These are phyloP conservation scores for Coturnix japonica DNA, from an alignment of 2,113 vertebrate genomes.

Conservation along the genomic window DNA sequence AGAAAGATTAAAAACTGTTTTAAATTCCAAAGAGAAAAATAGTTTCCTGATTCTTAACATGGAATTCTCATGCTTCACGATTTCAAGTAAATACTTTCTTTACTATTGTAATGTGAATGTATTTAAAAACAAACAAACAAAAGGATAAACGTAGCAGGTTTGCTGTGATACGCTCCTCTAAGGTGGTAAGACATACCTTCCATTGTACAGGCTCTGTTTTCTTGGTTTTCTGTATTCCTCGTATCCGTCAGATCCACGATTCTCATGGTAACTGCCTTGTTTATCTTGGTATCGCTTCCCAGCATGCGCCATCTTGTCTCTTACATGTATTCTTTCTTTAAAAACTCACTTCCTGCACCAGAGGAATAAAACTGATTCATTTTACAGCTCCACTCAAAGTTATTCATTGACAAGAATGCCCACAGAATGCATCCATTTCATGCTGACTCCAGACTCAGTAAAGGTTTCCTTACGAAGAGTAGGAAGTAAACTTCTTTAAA, in stretches of 20 bases:
- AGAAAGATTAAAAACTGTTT: neutral
- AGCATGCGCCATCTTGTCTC: constrained; percentile 37
- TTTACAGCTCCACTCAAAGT: constrained; percentile 38
- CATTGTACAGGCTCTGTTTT: neutral
- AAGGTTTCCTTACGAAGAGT: neutral
- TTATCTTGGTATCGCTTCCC: constrained; percentile 40
- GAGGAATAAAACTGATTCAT: neutral
- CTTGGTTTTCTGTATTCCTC: constrained; percentile 36
- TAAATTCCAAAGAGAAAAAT: neutral
- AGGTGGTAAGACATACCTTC: constrained; percentile 13
- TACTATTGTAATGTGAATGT: neutral
- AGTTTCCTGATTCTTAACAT: neutral
- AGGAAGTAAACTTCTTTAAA: neutral
- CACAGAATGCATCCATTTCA: neutral
- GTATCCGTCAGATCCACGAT: neutral
- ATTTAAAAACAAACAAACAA: neutral
- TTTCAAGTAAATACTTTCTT: neutral
- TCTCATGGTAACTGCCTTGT: neutral
- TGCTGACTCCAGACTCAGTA: neutral
- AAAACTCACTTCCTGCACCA: constrained; percentile 8
- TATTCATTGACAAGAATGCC: constrained; percentile 45
- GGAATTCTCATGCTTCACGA: neutral
- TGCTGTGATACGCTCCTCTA: neutral
- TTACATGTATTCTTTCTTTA: constrained; percentile 2
- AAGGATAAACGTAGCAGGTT: neutral